Evolutionary conservation across 2,113 vertebrate species (phyloP).

Genomic region (Crotophaga sulcirostris): DNA sequence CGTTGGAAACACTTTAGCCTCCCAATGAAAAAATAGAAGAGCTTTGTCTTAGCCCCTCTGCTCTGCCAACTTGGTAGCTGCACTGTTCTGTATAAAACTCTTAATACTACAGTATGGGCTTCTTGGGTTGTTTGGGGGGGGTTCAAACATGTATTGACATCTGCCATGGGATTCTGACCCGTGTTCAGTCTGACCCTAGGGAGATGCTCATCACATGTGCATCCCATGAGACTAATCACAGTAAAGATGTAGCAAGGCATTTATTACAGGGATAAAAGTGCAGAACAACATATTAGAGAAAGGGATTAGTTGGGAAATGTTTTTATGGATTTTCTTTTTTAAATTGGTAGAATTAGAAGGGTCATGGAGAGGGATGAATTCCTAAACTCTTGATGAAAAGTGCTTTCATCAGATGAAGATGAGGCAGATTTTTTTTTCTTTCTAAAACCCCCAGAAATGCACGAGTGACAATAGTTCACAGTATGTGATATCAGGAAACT

Average conservation of each 20-base stretch:
- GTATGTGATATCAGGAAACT: not conserved
- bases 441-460: not conserved
- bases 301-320: conserved; percentile 32
- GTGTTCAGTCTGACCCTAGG: not conserved
- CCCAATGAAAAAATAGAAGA: not conserved
- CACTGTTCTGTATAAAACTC: not conserved
- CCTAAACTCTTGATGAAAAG: not conserved
- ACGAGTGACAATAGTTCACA: not conserved
- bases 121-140: not conserved
- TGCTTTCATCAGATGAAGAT: not conserved
- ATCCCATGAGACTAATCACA: conserved; percentile 25
- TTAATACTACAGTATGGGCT: not conserved
- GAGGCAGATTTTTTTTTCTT: not conserved
- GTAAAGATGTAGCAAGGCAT: not conserved
- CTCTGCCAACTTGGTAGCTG: not conserved
- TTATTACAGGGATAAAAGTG: conserved; percentile 12
- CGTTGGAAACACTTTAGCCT: not conserved
- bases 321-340: conserved; percentile 51
- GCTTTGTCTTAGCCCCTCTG: not conserved
- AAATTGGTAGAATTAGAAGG: conserved; percentile 27
- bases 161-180: not conserved
- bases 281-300: conserved; percentile 2
- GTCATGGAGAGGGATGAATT: not conserved
- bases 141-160: accelerated
- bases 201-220: not conserved